Conservation (phyloP, 2,888 invertebrate genomes). For the Adineta ricciae region DNA sequence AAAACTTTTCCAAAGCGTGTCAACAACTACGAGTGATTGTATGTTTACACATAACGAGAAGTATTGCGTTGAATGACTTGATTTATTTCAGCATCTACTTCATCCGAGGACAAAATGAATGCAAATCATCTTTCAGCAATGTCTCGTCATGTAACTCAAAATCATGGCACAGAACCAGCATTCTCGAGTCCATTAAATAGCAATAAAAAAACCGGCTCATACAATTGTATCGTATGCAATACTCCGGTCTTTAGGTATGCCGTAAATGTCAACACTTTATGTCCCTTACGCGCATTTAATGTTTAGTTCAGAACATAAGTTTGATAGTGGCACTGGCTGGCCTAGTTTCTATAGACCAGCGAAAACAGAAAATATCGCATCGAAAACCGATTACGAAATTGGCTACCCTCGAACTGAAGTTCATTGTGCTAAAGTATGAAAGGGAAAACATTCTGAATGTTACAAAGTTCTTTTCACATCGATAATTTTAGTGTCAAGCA, state of each 20-base stretch:
- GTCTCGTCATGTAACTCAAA: neutral
- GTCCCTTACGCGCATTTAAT: neutral
- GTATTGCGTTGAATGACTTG: too few species aligned
- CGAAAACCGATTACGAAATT: conserved; percentile 48
- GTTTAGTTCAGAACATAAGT: conserved; percentile 76
- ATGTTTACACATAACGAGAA: too few species aligned
- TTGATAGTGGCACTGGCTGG: conserved; percentile 94
- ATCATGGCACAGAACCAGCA: neutral
- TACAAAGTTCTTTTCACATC: neutral
- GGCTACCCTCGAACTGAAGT: conserved; percentile 91
- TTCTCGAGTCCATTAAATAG: conserved; percentile 25
- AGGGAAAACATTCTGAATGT: neutral
- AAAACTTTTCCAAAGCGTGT: too few species aligned
- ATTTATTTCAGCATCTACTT: neutral
- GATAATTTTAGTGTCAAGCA: conserved; percentile 61
- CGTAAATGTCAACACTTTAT: neutral
- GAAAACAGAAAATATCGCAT: conserved; percentile 44
- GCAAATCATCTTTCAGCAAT: neutral
- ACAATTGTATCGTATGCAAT: conserved; percentile 52
- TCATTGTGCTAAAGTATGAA: conserved; percentile 64
- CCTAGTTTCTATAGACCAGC: conserved; percentile 84
- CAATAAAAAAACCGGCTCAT: conserved; percentile 36
- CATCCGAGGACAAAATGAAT: neutral
- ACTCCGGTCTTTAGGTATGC: conserved; percentile 49
- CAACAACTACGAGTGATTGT: too few species aligned